Percentiles rank a stretch among this genome's conserved stretches.
These are phyloP conservation scores for Anguilla rostrata DNA, from an alignment of 2,113 vertebrate species.

Conservation along the genomic window DNA sequence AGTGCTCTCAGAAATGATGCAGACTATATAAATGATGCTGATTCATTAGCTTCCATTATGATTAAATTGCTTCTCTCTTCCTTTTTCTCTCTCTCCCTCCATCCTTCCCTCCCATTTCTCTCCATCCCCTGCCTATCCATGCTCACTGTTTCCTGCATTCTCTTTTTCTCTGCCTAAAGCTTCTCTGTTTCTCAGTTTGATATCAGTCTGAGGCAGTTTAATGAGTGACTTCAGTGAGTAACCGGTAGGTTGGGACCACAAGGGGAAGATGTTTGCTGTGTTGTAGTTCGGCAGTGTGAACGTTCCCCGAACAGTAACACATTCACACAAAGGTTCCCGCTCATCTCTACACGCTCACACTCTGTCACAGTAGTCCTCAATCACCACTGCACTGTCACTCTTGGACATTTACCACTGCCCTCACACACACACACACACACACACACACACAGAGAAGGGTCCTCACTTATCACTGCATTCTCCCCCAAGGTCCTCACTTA, in stretches of 20 bases:
- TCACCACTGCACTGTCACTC: too few relatives aligned
- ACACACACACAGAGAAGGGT: too few relatives aligned
- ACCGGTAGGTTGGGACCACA: conserved; percentile 45
- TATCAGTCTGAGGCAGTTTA: background rate
- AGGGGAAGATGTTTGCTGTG: conserved; percentile 48
- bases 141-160: background rate
- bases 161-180: background rate
- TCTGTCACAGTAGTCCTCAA: too few relatives aligned
- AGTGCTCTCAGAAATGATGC: background rate
- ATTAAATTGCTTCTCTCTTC: background rate
- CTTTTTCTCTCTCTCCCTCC: too few relatives aligned
- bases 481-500: conserved; percentile 2
- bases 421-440: too few relatives aligned
- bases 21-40: background rate
- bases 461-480: conserved; percentile 46
- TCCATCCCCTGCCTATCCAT: too few relatives aligned
- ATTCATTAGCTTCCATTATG: background rate
- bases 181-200: background rate
- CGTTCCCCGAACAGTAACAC: conserved; percentile 66
- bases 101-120: too few relatives aligned
- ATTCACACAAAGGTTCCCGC: too few relatives aligned
- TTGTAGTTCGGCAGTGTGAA: conserved; percentile 66
- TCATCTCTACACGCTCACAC: conserved; percentile 51
- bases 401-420: too few relatives aligned
- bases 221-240: background rate